Base-by-base conservation (phyloP, 2,888 invertebrate genomes). In the Lysandra bellargus region DNA sequence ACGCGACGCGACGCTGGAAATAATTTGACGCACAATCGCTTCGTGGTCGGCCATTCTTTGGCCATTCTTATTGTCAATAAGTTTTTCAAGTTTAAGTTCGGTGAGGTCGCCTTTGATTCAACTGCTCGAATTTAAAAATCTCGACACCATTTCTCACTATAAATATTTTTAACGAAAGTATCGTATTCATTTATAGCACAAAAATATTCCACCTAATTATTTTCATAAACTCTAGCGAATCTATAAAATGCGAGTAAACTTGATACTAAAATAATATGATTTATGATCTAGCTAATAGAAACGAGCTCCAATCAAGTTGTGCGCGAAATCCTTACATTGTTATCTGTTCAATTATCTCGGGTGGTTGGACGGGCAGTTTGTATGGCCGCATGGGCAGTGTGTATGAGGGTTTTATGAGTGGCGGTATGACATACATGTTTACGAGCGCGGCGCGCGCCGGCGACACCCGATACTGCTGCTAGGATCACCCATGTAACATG, bases 381-480 rank as follows among this genome's bases (percentile, higher is more conserved):
- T 61, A 61, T 61, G 23, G 61, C 9, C 17, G 61, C 9, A 61
- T 61, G 61, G 61, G 23, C 7, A 4, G 61, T 23, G 23, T 33
- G 73, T 78, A 72, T 88, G 90, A 91, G 87, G 83, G 86, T 86
- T 93, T 92, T 93, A 93, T 88, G 91, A 89, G 84, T 86, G 92
- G 91, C 90, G 91, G 92, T 89, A 89, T 89, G 90, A 90, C 92
- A 89, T 89, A 89, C 90, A 89, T 88, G 89, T 93, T 94, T 93
- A 94, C 87, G 92, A 91, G 87, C 87, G 88, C 84, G 86, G 85
- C 84, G 87, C 85, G 17, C 85, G 85, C 87, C 57, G 57, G 86
- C 85, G 93, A 92, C 89, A 93, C 86, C 90, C 89, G 93, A 93
- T 93, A 92, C 92, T 89, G 86, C 85, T 83, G 87, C 85, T 87